These are phyloP conservation scores for Orius insidiosus DNA, from an alignment of 1,140 invertebrate genomes.

Conservation along the genomic window DNA sequence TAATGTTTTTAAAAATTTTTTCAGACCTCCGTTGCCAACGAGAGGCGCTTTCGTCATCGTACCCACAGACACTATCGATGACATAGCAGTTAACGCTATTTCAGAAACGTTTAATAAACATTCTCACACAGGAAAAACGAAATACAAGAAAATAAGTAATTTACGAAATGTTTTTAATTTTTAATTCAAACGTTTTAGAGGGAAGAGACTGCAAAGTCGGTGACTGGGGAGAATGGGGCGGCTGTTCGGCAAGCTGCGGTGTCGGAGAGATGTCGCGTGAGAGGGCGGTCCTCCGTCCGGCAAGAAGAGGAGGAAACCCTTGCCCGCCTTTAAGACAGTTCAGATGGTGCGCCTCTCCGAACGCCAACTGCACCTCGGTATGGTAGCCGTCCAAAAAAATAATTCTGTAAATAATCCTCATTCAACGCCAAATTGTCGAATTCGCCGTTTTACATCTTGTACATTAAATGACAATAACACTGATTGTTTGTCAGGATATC, in stretches of 20 bases:
- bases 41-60: conserved; percentile 14
- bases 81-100: neutral
- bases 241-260: conserved; percentile 68
- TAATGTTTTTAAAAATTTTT: neutral
- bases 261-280: conserved; percentile 69
- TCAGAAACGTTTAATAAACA: no score
- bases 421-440: neutral
- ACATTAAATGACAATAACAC: neutral
- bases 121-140: no score
- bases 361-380: conserved; percentile 36
- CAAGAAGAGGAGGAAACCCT: conserved; percentile 50
- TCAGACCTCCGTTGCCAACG: conserved; percentile 10
- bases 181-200: conserved; percentile 12
- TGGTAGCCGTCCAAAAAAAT: conserved; percentile 8
- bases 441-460: no score
- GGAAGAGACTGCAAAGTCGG: conserved; percentile 65
- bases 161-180: neutral
- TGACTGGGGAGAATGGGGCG: conserved; percentile 71
- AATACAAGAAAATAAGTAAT: neutral
- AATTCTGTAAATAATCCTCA: conserved; percentile 10
- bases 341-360: conserved; percentile 61
- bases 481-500: no score
- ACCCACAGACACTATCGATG: no score
- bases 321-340: conserved; percentile 68
- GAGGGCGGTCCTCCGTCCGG: conserved; percentile 52